These are phyloP conservation scores for Varanus salvator DNA, from an alignment of 2,113 vertebrate species.

Conservation along the genomic window DNA sequence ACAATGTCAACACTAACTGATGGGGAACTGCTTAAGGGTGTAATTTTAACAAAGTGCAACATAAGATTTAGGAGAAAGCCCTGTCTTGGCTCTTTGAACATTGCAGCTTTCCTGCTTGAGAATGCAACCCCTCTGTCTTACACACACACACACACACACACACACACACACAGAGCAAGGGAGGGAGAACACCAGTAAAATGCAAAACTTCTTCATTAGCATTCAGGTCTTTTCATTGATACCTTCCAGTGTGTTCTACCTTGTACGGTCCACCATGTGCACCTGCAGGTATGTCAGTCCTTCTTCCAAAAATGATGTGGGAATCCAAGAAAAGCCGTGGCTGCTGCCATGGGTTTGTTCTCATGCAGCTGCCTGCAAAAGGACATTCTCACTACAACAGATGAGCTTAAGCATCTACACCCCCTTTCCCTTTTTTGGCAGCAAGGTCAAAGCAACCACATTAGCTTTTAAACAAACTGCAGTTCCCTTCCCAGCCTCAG, in stretches of 20 bases:
- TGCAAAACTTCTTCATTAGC: neutral
- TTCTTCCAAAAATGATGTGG: neutral
- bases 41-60: too few species aligned
- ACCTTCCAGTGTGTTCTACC: neutral
- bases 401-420: too few species aligned
- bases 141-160: neutral
- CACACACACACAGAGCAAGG: neutral
- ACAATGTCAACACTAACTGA: too few species aligned
- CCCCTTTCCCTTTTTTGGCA: too few species aligned
- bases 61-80: too few species aligned
- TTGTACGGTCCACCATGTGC: neutral
- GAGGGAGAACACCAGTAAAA: neutral
- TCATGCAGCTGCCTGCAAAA: neutral
- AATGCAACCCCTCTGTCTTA: neutral
- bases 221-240: neutral
- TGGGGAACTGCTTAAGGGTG: too few species aligned
- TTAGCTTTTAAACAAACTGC: too few species aligned
- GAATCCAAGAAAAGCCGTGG: neutral
- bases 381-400: too few species aligned
- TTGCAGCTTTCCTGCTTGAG: neutral
- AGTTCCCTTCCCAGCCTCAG: neutral
- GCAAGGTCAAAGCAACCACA: too few species aligned
- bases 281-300: neutral
- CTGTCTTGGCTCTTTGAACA: neutral
- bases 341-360: neutral